Evolutionary conservation across 2,888 invertebrate species (phyloP), one percentile per base, ranked within the genome.

Genomic region (Apamea epomidion): DNA sequence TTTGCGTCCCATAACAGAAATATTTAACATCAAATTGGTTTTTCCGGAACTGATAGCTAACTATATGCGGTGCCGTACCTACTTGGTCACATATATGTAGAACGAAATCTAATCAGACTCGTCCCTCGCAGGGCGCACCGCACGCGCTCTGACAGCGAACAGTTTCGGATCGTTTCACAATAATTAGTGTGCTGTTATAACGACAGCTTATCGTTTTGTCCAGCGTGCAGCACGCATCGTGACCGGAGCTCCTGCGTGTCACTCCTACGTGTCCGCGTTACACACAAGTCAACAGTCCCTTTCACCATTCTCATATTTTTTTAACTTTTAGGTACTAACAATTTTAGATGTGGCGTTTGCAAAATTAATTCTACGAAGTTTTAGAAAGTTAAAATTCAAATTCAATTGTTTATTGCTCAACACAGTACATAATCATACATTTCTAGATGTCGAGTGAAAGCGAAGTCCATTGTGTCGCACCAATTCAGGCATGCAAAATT

Each of bases 291-390:
- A n/a, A 84, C 74, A 54, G 32, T 64, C 81, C 81, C 51, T 76
- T 75, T 71, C 25, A 64, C 45, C 76, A 74, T 70, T 18, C 76
- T 76, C 70, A 74, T 80, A 58, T 74, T 62, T 65, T 71, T 80
- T 64, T 70, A 48, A 60, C 54, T 76, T 73, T 62, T n/a, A n/a
- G n/a, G n/a, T 58, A 70, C 51, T 76, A 65, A 62, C 58, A 69
- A 65, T 42, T 83, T 68, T 70, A 76, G 54, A 71, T 58, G 68
- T 54, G 58, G 45, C 8, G 48, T 73, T 64, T 65, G 62, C 67
- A 51, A 71, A 72, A 72, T 78, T n/a, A 48, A 74, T 67, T 79
- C 10, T 12, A 45, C 37, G 16, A 42, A 74, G 48, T 74, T 71
- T 54, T 45, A 45, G 45, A 37, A 64, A 64, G 45, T n/a, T n/a